Evolutionary conservation across 2,888 invertebrate genomes (phyloP).

Genomic region (Artemia sinica): DNA sequence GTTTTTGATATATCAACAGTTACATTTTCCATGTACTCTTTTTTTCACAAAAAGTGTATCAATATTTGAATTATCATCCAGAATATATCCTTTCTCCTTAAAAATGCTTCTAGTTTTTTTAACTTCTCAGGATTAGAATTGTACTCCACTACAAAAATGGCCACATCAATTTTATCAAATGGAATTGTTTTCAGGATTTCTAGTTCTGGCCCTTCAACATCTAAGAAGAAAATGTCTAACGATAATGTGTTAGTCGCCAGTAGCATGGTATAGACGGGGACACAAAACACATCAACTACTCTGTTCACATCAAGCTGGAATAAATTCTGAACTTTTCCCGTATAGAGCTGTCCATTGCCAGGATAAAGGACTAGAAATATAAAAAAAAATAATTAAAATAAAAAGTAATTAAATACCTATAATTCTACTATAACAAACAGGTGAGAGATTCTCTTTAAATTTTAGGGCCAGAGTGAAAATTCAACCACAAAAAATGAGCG

Average conservation of each 20-base stretch:
- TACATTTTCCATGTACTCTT: neutral
- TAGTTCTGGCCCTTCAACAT: neutral
- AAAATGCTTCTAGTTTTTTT: neutral
- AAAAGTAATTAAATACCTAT: too few species aligned
- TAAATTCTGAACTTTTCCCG: neutral
- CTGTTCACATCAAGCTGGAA: neutral
- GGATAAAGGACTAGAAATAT: neutral
- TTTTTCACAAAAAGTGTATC: slow-evolving; percentile 11
- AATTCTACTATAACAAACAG: too few species aligned
- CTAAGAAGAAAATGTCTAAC: neutral
- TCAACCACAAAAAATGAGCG: too few species aligned
- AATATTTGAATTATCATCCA: neutral
- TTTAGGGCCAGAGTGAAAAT: too few species aligned
- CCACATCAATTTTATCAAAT: neutral
- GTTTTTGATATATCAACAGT: neutral
- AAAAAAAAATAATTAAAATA: too few species aligned
- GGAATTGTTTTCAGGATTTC: slow-evolving; percentile 1
- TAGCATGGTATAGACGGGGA: neutral
- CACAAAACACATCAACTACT: slow-evolving; percentile 1
- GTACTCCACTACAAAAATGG: neutral
- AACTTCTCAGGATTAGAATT: neutral
- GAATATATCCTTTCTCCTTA: neutral
- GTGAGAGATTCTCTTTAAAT: too few species aligned
- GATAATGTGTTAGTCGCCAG: neutral
- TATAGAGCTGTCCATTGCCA: neutral